Percentiles rank a stretch among this genome's conserved stretches.
phyloP scores from a whole-genome alignment of 2,113 vertebrate genomes.

The Nettapus auritus region DNA sequence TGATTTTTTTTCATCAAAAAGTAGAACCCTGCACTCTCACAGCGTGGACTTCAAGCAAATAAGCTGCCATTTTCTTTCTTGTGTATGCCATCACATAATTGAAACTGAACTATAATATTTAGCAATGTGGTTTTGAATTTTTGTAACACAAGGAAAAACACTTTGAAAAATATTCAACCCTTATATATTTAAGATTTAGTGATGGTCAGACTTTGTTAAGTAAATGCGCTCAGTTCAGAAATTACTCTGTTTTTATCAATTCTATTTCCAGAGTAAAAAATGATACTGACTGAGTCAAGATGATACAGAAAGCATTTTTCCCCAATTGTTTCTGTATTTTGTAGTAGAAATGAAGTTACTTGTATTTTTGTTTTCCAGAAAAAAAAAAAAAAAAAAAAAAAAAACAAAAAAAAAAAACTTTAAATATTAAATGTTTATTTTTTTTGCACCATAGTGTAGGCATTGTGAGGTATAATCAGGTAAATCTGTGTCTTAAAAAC shows the following conservation, averaged over 20 bases:
- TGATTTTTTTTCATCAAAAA: conserved; percentile 75
- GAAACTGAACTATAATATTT: conserved; percentile 64
- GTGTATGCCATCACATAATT: conserved; percentile 47
- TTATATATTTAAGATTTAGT: neutral
- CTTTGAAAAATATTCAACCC: neutral
- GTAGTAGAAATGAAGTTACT: neutral
- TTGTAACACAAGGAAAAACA: neutral
- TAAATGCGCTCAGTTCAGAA: neutral
- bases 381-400: neutral
- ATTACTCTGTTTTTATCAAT: neutral
- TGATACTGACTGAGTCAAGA: neutral
- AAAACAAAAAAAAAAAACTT: neutral
- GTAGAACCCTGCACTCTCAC: conserved; percentile 67
- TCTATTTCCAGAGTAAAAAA: neutral
- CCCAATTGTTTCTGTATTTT: neutral
- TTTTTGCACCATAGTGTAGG: neutral
- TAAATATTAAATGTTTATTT: neutral
- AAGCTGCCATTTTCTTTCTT: conserved; percentile 65
- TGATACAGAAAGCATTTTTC: neutral
- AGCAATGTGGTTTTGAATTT: conserved; percentile 48
- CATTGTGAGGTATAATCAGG: neutral
- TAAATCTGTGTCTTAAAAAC: neutral
- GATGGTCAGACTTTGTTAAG: neutral
- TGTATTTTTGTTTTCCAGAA: neutral
- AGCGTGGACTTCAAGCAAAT: conserved; percentile 63